Evolutionary conservation across 2,888 invertebrate species (phyloP), one percentile per base, ranked within the genome.

Genomic region (Philereme vetulata): DNA sequence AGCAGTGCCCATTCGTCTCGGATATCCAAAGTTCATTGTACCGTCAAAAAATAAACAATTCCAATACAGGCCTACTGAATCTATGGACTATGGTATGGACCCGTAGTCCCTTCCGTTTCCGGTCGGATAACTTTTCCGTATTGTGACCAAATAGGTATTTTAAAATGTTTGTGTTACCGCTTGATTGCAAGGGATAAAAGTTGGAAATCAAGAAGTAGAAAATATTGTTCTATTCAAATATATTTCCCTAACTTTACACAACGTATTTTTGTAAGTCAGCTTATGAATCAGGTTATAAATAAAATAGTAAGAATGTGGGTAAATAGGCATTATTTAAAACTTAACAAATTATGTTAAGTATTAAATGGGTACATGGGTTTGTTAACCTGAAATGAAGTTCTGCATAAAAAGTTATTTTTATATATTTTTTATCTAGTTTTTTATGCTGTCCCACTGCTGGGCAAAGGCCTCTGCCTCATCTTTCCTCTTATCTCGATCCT

Each of bases 51-150:
- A 64, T 66, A 85, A 86, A 86, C 85, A 86, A 82, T 68, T 77
- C 68, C 51, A 65, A 58, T 64, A 70, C 72, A 72, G 71, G 68
- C 73, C 72, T 67, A 69, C 62, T 67, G 67, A 56, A 62, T 45
- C 53, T 54, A 55, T 56, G 48, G 46, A 56, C 66, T 67, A 56
- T 61, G 42, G 51, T 54, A 55, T 56, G 48, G 46, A 56, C 66
- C 67, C 54, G 10, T 52, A 72, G 82, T 82, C 84, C 85, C 83
- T 88, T 88, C 84, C 86, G 82, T 80, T 88, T 88, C 84, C 86
- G 82, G 80, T 61, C 72, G 72, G 71, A 64, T 77, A 75, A 70
- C 75, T 75, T 80, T 82, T 79, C 80, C 82, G 77, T 83, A 84
- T 78, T 79, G 80, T 67, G 74, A 66, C 77, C 78, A 80, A 80